A percentile compares a stretch with the other conserved stretches of the same genome.
Conservation (phyloP, 2,113 vertebrate genomes). For the Parus major region DNA sequence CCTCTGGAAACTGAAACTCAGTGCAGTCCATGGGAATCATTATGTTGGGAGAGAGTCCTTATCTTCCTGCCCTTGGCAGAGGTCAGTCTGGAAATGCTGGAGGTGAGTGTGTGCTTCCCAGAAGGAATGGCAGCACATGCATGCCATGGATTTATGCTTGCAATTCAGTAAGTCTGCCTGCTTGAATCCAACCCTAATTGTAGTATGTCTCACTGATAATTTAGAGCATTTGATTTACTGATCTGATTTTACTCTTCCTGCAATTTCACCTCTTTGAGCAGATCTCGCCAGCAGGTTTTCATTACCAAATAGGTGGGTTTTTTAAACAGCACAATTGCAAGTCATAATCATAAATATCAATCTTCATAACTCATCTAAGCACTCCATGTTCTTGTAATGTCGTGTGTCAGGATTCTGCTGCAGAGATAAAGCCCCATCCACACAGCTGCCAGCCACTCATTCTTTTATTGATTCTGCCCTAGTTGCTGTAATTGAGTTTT, state of each 20-base stretch:
- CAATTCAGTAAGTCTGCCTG: conserved; percentile 17
- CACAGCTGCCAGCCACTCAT: conserved; percentile 19
- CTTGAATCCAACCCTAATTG: conserved; percentile 48
- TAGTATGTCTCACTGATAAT: conserved; percentile 17
- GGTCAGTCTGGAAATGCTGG: not conserved
- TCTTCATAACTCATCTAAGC: conserved; percentile 47
- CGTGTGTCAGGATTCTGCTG: not conserved
- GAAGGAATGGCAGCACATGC: conserved; percentile 1
- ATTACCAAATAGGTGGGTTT: conserved; percentile 56
- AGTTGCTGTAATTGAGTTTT: conserved; percentile 58
- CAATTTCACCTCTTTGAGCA: conserved; percentile 53
- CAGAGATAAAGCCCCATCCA: not conserved
- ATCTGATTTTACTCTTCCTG: conserved; percentile 60
- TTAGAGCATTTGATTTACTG: conserved; percentile 54
- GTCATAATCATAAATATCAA: conserved; percentile 58
- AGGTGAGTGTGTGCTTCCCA: not conserved
- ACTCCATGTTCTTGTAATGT: conserved; percentile 25
- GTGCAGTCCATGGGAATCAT: not conserved
- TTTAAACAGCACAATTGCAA: conserved; percentile 49
- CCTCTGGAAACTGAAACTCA: not conserved
- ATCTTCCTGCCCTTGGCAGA: conserved; percentile 9
- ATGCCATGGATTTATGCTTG: not conserved
- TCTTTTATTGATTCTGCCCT: conserved; percentile 37
- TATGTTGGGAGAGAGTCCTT: not conserved
- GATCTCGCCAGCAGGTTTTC: conserved; percentile 59